A percentile compares a stretch with the other conserved stretches of the same genome.
Conservation (phyloP, 2,113 vertebrate species). For the Perca flavescens region DNA sequence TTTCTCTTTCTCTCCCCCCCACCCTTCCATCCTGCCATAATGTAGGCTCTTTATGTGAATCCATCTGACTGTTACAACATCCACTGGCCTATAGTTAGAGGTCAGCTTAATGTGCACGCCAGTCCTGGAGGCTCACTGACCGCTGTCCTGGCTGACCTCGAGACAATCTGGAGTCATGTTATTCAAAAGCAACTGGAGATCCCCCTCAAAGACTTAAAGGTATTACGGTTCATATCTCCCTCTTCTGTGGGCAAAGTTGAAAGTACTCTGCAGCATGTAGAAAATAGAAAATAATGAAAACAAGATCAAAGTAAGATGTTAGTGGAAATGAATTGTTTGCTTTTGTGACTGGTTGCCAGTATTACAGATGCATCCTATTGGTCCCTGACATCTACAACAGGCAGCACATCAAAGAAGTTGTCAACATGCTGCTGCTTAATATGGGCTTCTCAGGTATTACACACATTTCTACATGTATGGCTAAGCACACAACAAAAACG, state of each 20-base stretch:
- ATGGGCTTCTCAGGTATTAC: slow-evolving; percentile 97
- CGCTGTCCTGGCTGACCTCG: slow-evolving; percentile 92
- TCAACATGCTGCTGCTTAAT: slow-evolving; percentile 95
- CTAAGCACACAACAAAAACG: not conserved
- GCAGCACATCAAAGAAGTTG: slow-evolving; percentile 94
- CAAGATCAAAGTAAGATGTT: not conserved
- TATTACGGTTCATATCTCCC: slow-evolving; percentile 51
- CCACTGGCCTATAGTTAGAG: slow-evolving; percentile 94
- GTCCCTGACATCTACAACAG: slow-evolving; percentile 98
- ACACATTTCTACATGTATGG: not conserved
- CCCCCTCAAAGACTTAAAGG: slow-evolving; percentile 97
- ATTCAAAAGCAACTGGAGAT: slow-evolving; percentile 97
- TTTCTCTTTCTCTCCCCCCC: slow-evolving; percentile 3
- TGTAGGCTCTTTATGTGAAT: slow-evolving; percentile 92
- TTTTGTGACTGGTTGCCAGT: slow-evolving; percentile 83
- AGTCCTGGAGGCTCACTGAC: slow-evolving; percentile 93
- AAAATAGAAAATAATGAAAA: not conserved
- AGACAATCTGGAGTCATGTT: slow-evolving; percentile 94
- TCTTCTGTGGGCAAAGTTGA: not conserved
- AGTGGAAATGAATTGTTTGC: not conserved
- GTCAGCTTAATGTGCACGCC: slow-evolving; percentile 91
- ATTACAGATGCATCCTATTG: slow-evolving; percentile 97
- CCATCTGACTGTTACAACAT: slow-evolving; percentile 92
- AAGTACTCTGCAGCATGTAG: not conserved
- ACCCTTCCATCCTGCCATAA: not conserved